These are phyloP conservation scores for Melikaiella ostensackeni DNA, from an alignment of 2,888 invertebrate species.

Conservation along the genomic window DNA sequence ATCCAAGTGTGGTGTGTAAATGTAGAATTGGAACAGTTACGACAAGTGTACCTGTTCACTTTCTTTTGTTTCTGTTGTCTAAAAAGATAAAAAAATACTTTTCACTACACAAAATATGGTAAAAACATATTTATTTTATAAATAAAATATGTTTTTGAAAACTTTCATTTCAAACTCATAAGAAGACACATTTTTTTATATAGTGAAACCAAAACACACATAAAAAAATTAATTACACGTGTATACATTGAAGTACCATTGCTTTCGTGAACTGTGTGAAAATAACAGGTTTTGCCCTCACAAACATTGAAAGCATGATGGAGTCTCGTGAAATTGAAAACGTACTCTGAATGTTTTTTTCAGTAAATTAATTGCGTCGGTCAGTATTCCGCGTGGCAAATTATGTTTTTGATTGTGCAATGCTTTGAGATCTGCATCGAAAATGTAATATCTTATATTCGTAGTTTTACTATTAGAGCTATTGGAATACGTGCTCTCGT, in stretches of 20 bases:
- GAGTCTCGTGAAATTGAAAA: constrained; percentile 5
- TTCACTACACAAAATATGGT: not conserved
- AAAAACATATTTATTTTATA: too few relatives aligned
- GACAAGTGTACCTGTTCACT: not conserved
- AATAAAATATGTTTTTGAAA: not conserved
- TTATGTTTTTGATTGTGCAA: not conserved
- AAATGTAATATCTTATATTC: not conserved
- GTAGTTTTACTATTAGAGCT: not conserved
- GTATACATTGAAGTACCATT: not conserved
- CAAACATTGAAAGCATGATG: not conserved
- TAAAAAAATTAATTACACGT: not conserved
- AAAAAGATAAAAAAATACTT: not conserved
- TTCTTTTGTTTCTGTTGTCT: not conserved
- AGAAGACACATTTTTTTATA: not conserved
- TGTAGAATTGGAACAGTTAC: not conserved
- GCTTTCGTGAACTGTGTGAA: not conserved
- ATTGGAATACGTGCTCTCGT: not conserved
- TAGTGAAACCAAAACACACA: not conserved
- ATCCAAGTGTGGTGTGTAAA: not conserved
- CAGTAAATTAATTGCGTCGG: not conserved
- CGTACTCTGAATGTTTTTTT: constrained; percentile 6
- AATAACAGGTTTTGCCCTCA: not conserved
- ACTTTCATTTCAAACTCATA: not conserved
- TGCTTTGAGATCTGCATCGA: not conserved
- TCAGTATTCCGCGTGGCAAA: not conserved